A percentile compares a stretch with the other conserved stretches of the same genome.
phyloP scores from a whole-genome alignment of 2,113 vertebrate genomes.

The Misgurnus anguillicaudatus region DNA sequence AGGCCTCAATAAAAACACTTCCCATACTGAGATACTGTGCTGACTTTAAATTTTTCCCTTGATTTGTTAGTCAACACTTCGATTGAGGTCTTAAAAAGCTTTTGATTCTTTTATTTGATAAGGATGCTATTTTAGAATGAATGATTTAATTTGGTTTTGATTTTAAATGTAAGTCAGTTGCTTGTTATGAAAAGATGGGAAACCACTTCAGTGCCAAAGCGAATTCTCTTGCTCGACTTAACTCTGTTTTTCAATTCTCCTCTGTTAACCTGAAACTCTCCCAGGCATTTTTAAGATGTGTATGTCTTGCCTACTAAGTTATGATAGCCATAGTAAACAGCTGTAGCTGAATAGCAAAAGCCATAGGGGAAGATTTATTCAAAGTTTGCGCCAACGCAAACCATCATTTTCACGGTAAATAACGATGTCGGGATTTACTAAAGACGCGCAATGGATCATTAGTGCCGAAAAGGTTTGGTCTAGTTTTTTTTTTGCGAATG shows the following conservation, averaged over 20 bases:
- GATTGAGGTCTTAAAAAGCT: neutral
- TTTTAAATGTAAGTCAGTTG: neutral
- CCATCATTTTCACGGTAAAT: too few relatives aligned
- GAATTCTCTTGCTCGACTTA: neutral
- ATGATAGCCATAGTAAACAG: neutral
- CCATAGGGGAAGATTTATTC: neutral
- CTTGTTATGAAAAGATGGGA: neutral
- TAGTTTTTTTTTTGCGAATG: too few relatives aligned
- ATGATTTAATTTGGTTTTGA: constrained; percentile 1
- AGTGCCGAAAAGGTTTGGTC: too few relatives aligned
- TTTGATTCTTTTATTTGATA: constrained; percentile 9
- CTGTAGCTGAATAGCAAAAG: constrained; percentile 18
- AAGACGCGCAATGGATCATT: too few relatives aligned
- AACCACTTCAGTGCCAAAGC: neutral
- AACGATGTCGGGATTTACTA: too few relatives aligned
- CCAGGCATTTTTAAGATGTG: constrained; percentile 45
- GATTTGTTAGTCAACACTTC: neutral
- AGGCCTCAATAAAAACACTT: neutral
- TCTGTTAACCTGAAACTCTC: constrained; percentile 12
- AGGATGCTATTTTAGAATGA: neutral
- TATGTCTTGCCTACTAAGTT: constrained; percentile 7
- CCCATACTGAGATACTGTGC: neutral
- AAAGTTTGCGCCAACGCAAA: too few relatives aligned
- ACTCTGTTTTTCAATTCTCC: neutral
- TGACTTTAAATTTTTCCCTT: too few relatives aligned